These are phyloP conservation scores for Channa argus DNA, from an alignment of 2,113 vertebrate genomes.

Conservation along the genomic window DNA sequence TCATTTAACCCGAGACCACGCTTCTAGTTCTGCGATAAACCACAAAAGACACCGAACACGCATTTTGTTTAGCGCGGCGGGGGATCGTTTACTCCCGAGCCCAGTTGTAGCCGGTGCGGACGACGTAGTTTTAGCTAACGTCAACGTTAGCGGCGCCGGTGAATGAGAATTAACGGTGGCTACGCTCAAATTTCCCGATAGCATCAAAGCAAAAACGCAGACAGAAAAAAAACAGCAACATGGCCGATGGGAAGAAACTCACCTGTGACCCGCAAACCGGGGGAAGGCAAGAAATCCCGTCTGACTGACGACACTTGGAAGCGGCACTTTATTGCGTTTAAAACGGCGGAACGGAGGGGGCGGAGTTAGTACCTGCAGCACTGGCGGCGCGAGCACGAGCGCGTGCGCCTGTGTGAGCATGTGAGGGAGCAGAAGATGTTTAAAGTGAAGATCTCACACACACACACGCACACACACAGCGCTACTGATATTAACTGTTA, in stretches of 20 bases:
- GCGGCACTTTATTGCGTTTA: constrained; percentile 55
- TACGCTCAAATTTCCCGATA: not conserved
- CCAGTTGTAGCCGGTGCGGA: not conserved
- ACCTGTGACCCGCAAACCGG: constrained; percentile 52
- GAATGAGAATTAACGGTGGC: constrained; percentile 46
- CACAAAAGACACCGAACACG: not conserved
- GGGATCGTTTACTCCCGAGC: not conserved
- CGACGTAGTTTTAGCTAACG: not conserved
- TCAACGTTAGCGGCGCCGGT: constrained; percentile 38
- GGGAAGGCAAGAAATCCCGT: not conserved
- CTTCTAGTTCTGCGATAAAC: rapidly evolving
- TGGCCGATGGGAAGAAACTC: constrained; percentile 24
- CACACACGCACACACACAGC: no score
- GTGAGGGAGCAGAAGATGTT: not conserved
- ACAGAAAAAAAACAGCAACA: not conserved
- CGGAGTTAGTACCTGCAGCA: constrained; percentile 74
- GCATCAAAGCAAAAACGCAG: not conserved
- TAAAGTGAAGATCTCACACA: no score
- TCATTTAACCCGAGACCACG: not conserved
- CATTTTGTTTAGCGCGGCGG: no score
- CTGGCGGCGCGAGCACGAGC: constrained; percentile 26
- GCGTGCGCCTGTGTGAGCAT: constrained; percentile 11
- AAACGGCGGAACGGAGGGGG: constrained; percentile 55
- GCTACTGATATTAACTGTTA: no score
- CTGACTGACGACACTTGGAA: not conserved